Percentiles rank a stretch among this genome's conserved stretches.
Conservation (phyloP, 2,888 invertebrate genomes). For the Lamellibrachia satsuma region DNA sequence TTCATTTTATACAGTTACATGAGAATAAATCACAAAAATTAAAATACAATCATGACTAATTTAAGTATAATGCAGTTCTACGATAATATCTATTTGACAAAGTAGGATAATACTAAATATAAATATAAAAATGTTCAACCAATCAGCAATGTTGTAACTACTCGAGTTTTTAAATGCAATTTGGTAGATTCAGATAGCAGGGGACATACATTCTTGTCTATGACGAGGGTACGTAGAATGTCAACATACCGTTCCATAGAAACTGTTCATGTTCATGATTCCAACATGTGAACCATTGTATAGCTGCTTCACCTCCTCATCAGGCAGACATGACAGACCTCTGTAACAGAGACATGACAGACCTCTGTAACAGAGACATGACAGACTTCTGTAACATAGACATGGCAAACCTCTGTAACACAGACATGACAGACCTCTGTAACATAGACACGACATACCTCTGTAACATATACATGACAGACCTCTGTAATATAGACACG, state of each 20-base stretch:
- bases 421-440: too few relatives aligned
- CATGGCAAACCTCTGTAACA: too few relatives aligned
- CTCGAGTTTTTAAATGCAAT: too few relatives aligned
- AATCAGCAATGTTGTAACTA: too few relatives aligned
- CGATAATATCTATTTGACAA: neutral
- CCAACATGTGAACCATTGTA: slow-evolving; percentile 73
- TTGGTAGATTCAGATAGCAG: too few relatives aligned
- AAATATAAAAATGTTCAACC: too few relatives aligned
- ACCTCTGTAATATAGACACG: too few relatives aligned
- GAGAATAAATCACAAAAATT: neutral
- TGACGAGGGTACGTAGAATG: neutral
- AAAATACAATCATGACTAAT: neutral
- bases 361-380: too few relatives aligned
- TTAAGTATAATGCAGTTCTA: neutral
- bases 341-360: slow-evolving; percentile 45
- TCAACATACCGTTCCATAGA: slow-evolving; percentile 59
- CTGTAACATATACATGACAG: too few relatives aligned
- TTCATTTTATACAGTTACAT: neutral
- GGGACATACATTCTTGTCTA: neutral
- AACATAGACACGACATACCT: too few relatives aligned
- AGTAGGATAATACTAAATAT: too few relatives aligned
- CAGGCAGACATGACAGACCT: slow-evolving; percentile 82
- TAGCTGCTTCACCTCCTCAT: slow-evolving; percentile 83
- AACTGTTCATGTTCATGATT: slow-evolving; percentile 63
- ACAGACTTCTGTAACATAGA: too few relatives aligned